Conservation (phyloP, 1,140 invertebrate species). For the Bombus breviceps region DNA sequence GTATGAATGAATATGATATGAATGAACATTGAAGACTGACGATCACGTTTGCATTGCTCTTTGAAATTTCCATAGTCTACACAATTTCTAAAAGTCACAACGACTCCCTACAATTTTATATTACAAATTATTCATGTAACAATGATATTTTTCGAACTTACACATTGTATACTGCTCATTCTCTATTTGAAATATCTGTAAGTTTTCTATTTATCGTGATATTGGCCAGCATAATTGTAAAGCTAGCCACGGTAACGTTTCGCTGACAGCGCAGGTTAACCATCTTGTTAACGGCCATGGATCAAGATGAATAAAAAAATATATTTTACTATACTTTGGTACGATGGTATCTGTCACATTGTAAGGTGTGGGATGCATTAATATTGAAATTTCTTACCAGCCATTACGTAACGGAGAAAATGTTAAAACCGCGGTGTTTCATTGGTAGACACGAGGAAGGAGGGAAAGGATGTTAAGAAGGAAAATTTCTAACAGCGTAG, state of each 20-base stretch:
- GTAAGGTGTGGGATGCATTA: slow-evolving; percentile 47
- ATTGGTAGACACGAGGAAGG: not conserved
- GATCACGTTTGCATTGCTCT: not conserved
- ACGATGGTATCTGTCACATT: slow-evolving; percentile 29
- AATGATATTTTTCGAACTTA: not conserved
- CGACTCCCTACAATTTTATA: not conserved
- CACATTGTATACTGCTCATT: not conserved
- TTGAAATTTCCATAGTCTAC: no score
- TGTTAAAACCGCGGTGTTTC: slow-evolving; percentile 27
- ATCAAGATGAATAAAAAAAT: slow-evolving; percentile 47
- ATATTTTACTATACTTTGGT: slow-evolving; percentile 16
- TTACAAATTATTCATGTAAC: not conserved
- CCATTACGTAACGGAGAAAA: slow-evolving; percentile 52
- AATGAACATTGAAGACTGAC: not conserved
- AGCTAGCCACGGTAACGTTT: slow-evolving; percentile 51
- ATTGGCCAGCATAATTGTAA: slow-evolving; percentile 62
- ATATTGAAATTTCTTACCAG: slow-evolving; percentile 59
- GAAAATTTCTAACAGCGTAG: slow-evolving; percentile 52
- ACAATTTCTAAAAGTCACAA: not conserved
- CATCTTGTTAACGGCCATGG: slow-evolving; percentile 48
- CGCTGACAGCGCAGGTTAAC: slow-evolving; percentile 49
- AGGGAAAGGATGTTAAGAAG: slow-evolving; percentile 23
- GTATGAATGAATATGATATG: not conserved
- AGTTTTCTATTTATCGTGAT: slow-evolving; percentile 38
- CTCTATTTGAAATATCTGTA: slow-evolving; percentile 10